A percentile compares a stretch with the other conserved stretches of the same genome.
Conservation (phyloP, 2,797 vertebrate species). For the Scolopax rusticola region DNA sequence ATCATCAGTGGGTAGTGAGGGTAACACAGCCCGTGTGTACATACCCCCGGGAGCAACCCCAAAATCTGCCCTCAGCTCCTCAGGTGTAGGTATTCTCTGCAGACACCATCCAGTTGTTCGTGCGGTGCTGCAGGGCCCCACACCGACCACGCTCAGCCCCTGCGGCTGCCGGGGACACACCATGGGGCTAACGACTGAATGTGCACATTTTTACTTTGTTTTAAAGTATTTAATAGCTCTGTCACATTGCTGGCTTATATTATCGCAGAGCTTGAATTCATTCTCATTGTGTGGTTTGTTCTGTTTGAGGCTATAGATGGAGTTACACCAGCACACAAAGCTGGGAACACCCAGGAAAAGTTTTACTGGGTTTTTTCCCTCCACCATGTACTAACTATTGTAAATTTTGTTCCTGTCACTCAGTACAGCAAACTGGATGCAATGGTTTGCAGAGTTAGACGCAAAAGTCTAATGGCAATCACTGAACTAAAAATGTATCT, state of each 20-base stretch:
- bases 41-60: not conserved
- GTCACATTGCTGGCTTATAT: not conserved
- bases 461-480: not conserved
- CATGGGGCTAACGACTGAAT: not conserved
- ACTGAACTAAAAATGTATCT: not conserved
- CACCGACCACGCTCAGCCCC: not conserved
- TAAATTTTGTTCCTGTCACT: not conserved
- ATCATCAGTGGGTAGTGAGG: not conserved
- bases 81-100: conserved; percentile 18
- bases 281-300: not conserved
- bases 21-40: not conserved
- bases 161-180: not conserved
- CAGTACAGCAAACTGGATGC: not conserved
- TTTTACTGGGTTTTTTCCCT: not conserved
- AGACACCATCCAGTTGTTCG: not conserved
- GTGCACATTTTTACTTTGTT: not conserved
- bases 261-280: conserved; percentile 8
- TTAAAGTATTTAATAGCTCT: not conserved
- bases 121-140: not conserved
- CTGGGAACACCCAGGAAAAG: not conserved
- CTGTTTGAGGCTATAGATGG: not conserved
- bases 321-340: not conserved
- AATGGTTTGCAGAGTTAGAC: conserved; percentile 3
- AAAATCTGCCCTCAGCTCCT: not conserved
- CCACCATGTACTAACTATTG: not conserved